Base-by-base conservation (phyloP, 2,113 vertebrate genomes). In the Acanthochromis polyacanthus region DNA sequence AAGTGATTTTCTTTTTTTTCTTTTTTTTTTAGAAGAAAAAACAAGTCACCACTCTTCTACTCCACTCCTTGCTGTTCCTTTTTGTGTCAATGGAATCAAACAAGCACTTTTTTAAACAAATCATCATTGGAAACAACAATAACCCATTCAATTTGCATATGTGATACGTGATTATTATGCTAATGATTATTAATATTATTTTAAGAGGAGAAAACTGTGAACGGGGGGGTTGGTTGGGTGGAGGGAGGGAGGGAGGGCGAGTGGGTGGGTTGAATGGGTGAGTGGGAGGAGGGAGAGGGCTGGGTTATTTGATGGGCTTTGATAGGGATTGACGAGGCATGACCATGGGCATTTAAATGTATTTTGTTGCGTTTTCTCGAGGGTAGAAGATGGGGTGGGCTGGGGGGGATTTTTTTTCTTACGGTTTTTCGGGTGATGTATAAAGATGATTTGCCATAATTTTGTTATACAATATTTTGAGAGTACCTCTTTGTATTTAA, bases 131-230 rank as follows among this genome's bases (percentile, higher is more conserved):
- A 92, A 88, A 90, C 71, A 76, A 85, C 87, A 92, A 88, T 87
- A 90, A 91, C 88, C 83, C 85, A 83, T 84, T 75, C 71, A 85
- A 87, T 88, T 90, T 88, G 60, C 83, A 84, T 78, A 86, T 85
- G 82, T 87, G 82, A 89, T 59, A 71, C 64, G 56, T 84, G 81
- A 86, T 86, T 85, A 84, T 92, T 86, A 84, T 88, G 87, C 55
- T 90, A 67, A 84, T 85, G 71, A 38, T 87, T 82, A 86, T 82
- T 88, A 78, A 76, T 85, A 73, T 88, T 88, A 83, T 92, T 91
- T 93, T 89, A 90, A 85, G 84, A 93, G 89, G 88, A 91, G 82
- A 93, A 93, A 95, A 93, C 94, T 95, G 94, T 94, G 94, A 93
- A 93, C 30, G 79, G 86, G 77, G 86, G 77, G 79, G 75, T 58